Base-by-base conservation (phyloP, 1,140 invertebrate genomes). In the Penaeus japonicus region DNA sequence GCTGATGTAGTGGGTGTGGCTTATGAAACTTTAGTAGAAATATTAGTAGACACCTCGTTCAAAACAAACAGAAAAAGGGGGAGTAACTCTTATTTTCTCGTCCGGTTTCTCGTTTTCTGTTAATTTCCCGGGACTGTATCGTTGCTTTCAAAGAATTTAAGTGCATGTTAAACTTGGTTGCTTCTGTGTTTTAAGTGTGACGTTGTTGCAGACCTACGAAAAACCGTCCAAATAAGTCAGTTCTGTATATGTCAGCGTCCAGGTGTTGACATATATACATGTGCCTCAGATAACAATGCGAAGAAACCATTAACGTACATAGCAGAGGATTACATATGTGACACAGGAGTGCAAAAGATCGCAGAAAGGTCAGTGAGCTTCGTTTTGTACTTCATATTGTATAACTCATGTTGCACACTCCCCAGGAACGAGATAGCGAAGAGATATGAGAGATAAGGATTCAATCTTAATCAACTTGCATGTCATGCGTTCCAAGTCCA, bases 141-240 rank as follows among this genome's bases (percentile, higher is more conserved):
- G 32, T 84, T 73, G 59, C 27, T 70, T 84, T 59, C 62, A 35
- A 47, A 22, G 62, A 47, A 47, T 84, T 84, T 47, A 70, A 32
- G 82, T 84, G 62, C 65, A 59, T 62, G 65, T 32, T 30, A 70
- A 39, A 84, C 39, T 70, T 77, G 4, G 18, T 84, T 70, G 57
- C 32, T 32, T 70, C 18, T 84, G 82, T 84, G 35, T 84, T 70
- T 47, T 35, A 70, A 84, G 80, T 73, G 82, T 84, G 82, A 62
- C 80, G 82, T 84, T 70, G 35, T 70, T 59, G 65, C 82, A 84
- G 53, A 24, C 57, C 73, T 35, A 18, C 47, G 65, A 47, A 47
- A 62, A 47, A 39, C 82, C 82, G 82, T 84, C 82, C 82, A 65
- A 53, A 70, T 35, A 12, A 32, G 47, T 47, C 59, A 24, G 18